These are phyloP conservation scores for Rhizomys pruinosus DNA, from an alignment of 2,113 vertebrate species.

Conservation along the genomic window DNA sequence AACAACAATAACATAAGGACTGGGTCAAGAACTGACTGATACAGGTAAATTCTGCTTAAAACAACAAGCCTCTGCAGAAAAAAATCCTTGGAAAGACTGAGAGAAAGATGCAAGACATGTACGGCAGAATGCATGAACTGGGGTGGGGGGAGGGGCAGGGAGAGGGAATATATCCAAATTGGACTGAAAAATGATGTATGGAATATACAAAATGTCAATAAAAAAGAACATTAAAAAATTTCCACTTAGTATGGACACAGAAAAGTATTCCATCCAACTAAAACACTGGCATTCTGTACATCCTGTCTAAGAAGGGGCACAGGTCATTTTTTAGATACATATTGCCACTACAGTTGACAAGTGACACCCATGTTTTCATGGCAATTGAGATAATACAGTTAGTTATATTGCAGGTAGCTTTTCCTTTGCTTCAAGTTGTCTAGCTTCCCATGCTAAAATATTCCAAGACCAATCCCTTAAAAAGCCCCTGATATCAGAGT, in stretches of 20 bases:
- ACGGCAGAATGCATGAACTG: too few relatives aligned
- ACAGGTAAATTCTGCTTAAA: too few relatives aligned
- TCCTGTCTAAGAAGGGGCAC: not conserved
- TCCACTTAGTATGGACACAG: not conserved
- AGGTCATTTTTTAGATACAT: not conserved
- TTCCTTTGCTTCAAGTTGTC: not conserved
- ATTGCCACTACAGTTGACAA: not conserved
- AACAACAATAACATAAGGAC: too few relatives aligned
- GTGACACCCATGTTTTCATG: not conserved
- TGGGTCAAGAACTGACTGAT: too few relatives aligned
- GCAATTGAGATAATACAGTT: not conserved
- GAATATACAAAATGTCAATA: too few relatives aligned
- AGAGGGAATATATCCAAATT: too few relatives aligned
- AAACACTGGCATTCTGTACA: not conserved
- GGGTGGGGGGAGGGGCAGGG: too few relatives aligned
- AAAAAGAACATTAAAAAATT: not conserved
- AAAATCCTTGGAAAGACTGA: too few relatives aligned
- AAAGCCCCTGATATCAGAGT: not conserved
- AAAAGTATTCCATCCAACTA: not conserved
- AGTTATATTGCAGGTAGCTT: not conserved
- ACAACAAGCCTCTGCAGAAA: too few relatives aligned
- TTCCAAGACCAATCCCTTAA: not conserved
- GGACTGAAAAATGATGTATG: too few relatives aligned
- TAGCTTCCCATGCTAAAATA: not conserved
- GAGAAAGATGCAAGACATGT: too few relatives aligned